Base-by-base conservation (phyloP, 2,113 vertebrate species). In the Zosterops borbonicus region DNA sequence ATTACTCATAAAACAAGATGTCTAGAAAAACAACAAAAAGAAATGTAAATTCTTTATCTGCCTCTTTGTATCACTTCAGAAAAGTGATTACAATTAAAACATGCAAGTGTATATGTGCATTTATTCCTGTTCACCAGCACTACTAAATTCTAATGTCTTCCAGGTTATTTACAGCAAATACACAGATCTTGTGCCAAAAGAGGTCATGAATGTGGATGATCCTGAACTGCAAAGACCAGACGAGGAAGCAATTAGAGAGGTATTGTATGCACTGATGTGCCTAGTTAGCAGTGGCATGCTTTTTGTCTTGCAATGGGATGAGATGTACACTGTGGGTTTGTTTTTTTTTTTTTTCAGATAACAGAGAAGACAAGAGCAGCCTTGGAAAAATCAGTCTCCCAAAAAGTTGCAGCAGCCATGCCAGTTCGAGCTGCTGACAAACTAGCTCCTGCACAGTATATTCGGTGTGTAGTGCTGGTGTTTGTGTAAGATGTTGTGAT, bases 401-500 rank as follows among this genome's bases (percentile, higher is more conserved):
- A 99, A 85, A 99, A 99, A 97, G 99, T 99, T 19, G 99, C 99
- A 21, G 99, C 99, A n/a, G 99, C 99, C 83, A 99, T 99, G 99
- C 99, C 99, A 24, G 99, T 99, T 76, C 98, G 99, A 96, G 99
- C 99, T 67, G 99, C 99, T 70, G 99, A 99, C 97, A 99, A 99
- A 94, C 98, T 99, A 73, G 99, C 99, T 82, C 99, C 99, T 65
- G 99, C 99, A 41, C 99, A 99, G 77, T 99, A 99, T 92, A 99
- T 99, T 95, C 98, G 99, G 99, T 99, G 98, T 9, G 96, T 91
- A 50, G 41, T 35, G 52, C 75, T 79, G 64, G 9, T 39, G 28
- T 46, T 33, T 44, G 37, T 52, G 8, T 56, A 24, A 70, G 25
- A 4, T 23, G 22, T 4, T 37, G 39, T 53, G 33, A 29, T 11